These are phyloP conservation scores for Thunnus maccoyii DNA, from an alignment of 2,113 vertebrate genomes.

Conservation along the genomic window DNA sequence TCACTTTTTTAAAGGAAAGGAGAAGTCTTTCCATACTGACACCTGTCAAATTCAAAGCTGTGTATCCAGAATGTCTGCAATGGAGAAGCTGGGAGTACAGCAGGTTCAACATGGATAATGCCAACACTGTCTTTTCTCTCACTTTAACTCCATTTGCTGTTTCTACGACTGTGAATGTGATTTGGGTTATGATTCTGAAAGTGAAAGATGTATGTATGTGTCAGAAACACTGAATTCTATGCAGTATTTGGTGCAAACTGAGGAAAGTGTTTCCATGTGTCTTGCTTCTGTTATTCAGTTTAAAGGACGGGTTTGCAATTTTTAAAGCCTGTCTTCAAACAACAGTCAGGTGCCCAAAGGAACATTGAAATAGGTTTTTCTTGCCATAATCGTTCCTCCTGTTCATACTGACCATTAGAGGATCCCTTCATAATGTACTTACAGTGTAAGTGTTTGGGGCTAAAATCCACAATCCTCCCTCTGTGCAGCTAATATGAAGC, in stretches of 20 bases:
- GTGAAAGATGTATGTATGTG: neutral
- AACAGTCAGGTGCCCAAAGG: no score
- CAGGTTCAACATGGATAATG: slow-evolving; percentile 24
- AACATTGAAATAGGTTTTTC: no score
- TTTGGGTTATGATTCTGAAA: neutral
- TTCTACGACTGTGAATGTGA: neutral
- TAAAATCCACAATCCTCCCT: no score
- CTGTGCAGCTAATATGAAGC: no score
- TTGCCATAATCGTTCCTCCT: no score
- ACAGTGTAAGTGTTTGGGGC: no score
- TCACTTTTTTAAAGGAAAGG: slow-evolving; percentile 17
- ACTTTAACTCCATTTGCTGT: neutral
- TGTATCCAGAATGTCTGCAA: slow-evolving; percentile 35
- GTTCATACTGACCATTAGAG: no score
- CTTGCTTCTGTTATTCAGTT: no score
- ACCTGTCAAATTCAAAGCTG: slow-evolving; percentile 65
- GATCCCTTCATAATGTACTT: no score
- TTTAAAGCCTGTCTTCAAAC: no score
- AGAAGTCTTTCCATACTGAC: slow-evolving; percentile 61
- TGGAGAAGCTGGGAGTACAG: slow-evolving; percentile 25
- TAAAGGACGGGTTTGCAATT: no score
- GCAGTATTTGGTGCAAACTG: neutral
- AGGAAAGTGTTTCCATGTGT: neutral
- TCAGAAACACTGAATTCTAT: neutral
- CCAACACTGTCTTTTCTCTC: slow-evolving; percentile 2